Percentiles rank a stretch among this genome's conserved stretches.
Evolutionary conservation across 2,888 invertebrate genomes (phyloP).

Genomic region (Smittia aterrima): DNA sequence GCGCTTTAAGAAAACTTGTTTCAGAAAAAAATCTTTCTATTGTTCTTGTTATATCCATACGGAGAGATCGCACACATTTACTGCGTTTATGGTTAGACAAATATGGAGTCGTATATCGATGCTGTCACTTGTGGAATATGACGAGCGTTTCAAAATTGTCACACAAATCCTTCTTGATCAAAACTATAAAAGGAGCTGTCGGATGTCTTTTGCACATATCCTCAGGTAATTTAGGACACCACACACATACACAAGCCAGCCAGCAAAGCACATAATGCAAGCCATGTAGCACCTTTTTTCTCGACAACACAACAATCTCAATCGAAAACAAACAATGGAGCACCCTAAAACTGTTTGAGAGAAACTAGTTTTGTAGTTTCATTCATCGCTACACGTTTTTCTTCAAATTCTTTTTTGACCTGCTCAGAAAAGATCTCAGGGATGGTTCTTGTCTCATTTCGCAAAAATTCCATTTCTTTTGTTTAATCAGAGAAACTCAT

Average conservation of each 20-base stretch:
- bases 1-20: background rate
- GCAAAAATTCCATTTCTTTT: background rate
- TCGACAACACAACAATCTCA: background rate
- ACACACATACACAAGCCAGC: background rate
- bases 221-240: slow-evolving; percentile 20
- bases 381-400: background rate
- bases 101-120: no score
- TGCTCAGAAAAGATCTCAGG: background rate
- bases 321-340: slow-evolving; percentile 8
- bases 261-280: slow-evolving; percentile 4
- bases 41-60: background rate
- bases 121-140: no score
- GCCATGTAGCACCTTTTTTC: slow-evolving; percentile 12
- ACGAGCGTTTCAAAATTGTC: background rate
- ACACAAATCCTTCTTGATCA: background rate
- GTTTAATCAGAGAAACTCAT: slow-evolving; percentile 17
- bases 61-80: background rate
- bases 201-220: slow-evolving; percentile 23
- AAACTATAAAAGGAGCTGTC: background rate
- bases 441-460: slow-evolving; percentile 27
- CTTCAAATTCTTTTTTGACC: slow-evolving; percentile 4
- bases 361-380: slow-evolving; percentile 8
- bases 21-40: background rate
- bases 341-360: background rate
- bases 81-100: background rate